Conservation (phyloP, 2,888 invertebrate genomes). For the Mesoligia furuncula region DNA sequence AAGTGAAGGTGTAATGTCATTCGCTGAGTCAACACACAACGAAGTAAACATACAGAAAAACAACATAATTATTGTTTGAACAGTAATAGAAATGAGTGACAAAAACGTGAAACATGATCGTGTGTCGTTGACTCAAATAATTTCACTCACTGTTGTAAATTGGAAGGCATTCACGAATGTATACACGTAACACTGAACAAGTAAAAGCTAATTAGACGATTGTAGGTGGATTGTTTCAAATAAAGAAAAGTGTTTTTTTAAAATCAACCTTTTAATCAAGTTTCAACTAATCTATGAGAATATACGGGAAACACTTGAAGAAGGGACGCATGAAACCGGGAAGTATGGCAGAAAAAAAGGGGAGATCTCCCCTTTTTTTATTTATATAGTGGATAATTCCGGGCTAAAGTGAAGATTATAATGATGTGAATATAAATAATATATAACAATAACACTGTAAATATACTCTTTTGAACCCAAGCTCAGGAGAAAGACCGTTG, state of each 20-base stretch:
- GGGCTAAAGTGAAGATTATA: no score
- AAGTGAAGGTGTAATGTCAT: neutral
- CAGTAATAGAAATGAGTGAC: slow-evolving; percentile 16
- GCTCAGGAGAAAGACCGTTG: neutral
- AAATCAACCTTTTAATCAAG: neutral
- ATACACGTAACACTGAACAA: slow-evolving; percentile 7
- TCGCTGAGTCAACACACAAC: neutral
- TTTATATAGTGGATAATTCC: no score
- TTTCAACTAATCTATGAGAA: neutral
- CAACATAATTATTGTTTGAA: neutral
- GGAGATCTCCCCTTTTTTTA: no score
- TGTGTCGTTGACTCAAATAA: slow-evolving; percentile 10
- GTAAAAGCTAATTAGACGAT: slow-evolving; percentile 13
- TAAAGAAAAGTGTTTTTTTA: neutral
- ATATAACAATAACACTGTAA: neutral
- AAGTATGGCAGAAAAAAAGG: no score
- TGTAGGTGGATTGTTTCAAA: neutral
- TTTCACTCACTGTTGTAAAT: slow-evolving; percentile 45
- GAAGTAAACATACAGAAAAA: slow-evolving; percentile 3
- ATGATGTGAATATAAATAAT: neutral
- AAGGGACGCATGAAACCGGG: no score
- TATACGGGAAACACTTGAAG: no score
- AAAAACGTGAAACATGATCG: slow-evolving; percentile 20
- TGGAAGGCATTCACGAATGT: slow-evolving; percentile 42
- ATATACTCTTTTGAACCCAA: no score